A percentile compares a stretch with the other conserved stretches of the same genome.
phyloP scores from a whole-genome alignment of 2,113 vertebrate species.

The Spea multiplicata region DNA sequence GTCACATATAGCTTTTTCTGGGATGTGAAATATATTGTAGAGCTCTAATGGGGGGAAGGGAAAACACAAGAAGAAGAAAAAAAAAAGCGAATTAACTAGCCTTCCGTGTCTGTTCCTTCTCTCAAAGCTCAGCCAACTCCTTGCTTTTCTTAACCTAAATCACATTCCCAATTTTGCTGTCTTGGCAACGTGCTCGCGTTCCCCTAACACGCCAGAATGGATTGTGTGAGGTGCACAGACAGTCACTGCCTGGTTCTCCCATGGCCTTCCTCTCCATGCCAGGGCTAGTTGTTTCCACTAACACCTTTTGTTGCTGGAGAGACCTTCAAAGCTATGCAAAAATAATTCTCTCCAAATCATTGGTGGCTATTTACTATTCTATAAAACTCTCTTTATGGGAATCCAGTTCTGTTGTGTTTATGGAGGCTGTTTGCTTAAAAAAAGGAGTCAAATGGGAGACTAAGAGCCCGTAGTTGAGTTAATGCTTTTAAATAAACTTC shows the following conservation, averaged over 20 bases:
- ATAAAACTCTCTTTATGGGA: constrained; percentile 16
- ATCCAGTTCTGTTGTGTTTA: constrained; percentile 4
- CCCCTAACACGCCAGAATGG: constrained; percentile 28
- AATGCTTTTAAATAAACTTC: neutral
- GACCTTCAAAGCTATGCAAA: constrained; percentile 34
- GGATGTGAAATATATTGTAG: constrained; percentile 1
- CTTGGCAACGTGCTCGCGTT: constrained; percentile 30
- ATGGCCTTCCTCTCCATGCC: constrained; percentile 37
- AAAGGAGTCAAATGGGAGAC: neutral
- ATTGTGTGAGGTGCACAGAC: constrained; percentile 33
- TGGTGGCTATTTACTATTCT: constrained; percentile 9
- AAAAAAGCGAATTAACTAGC: constrained; percentile 1
- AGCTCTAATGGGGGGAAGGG: constrained; percentile 17
- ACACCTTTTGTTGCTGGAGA: constrained; percentile 42
- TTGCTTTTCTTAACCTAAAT: constrained; percentile 41
- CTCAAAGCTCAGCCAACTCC: constrained; percentile 28
- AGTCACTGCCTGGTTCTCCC: constrained; percentile 23
- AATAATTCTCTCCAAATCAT: constrained; percentile 31
- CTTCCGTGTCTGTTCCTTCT: constrained; percentile 35
- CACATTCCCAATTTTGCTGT: constrained; percentile 33
- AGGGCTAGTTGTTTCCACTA: constrained; percentile 36
- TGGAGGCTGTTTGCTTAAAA: neutral
- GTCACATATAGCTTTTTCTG: constrained; percentile 15
- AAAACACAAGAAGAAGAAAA: neutral
- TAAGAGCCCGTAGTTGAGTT: neutral